Percentiles rank a stretch among this genome's conserved stretches.
phyloP scores from a whole-genome alignment of 2,888 invertebrate species.

The Hypercompe scribonia region DNA sequence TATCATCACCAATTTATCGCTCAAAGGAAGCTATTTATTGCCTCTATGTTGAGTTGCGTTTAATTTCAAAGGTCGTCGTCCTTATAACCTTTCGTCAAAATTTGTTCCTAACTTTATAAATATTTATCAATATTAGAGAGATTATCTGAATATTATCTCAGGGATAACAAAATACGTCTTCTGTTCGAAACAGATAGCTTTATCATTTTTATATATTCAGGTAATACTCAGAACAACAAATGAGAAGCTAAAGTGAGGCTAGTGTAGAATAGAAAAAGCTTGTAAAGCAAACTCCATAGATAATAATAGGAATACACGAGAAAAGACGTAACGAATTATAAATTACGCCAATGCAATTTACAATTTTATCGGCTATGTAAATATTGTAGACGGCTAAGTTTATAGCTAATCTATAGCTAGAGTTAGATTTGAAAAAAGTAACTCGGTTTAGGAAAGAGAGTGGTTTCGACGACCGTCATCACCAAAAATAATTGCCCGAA shows the following conservation, averaged over 20 bases:
- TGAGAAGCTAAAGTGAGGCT: not conserved
- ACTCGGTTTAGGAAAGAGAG: constrained; percentile 1
- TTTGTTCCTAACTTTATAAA: constrained; percentile 18
- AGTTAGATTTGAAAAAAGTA: constrained; percentile 13
- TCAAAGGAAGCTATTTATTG: constrained; percentile 38
- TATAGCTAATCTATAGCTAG: constrained; percentile 15
- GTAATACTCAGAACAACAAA: not conserved
- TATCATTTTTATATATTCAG: not conserved
- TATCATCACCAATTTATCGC: constrained; percentile 42
- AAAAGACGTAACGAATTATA: constrained; percentile 43
- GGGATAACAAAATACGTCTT: not conserved
- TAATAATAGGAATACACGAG: constrained; percentile 11
- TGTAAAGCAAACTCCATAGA: not conserved
- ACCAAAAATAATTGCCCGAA: constrained; percentile 27
- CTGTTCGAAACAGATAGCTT: not conserved
- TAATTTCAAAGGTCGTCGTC: constrained; percentile 47
- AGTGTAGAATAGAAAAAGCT: not conserved
- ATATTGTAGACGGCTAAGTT: constrained; percentile 7
- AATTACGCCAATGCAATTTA: constrained; percentile 40
- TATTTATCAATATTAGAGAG: constrained; percentile 3
- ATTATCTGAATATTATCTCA: not conserved
- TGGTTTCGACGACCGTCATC: not conserved
- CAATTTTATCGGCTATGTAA: constrained; percentile 36
- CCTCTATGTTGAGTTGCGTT: constrained; percentile 37
- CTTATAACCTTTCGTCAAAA: constrained; percentile 35